These are phyloP conservation scores for Seira sanloemensis DNA, from an alignment of 2,888 invertebrate species.

Conservation along the genomic window DNA sequence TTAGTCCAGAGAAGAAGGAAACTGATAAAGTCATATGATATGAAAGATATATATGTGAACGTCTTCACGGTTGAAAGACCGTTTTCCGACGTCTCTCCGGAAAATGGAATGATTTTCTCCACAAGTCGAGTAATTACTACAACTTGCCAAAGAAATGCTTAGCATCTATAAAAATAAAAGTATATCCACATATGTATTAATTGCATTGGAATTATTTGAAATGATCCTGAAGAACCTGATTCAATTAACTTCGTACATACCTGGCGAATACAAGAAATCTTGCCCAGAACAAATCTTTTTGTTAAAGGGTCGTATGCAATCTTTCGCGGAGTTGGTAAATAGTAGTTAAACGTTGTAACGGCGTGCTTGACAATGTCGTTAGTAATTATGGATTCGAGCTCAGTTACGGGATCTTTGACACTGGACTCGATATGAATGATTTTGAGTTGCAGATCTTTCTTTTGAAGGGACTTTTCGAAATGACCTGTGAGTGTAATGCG, in stretches of 20 bases:
- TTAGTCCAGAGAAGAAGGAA: slow-evolving; percentile 19
- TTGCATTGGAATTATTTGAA: neutral
- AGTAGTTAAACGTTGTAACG: slow-evolving; percentile 11
- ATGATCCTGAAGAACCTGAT: neutral
- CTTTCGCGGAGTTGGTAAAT: slow-evolving; percentile 21
- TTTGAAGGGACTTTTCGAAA: too few relatives aligned
- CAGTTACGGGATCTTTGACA: neutral
- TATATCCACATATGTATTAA: too few relatives aligned
- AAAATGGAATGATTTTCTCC: neutral
- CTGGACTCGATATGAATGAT: too few relatives aligned
- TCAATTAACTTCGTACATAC: slow-evolving; percentile 2
- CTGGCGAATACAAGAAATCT: neutral
- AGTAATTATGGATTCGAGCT: slow-evolving; percentile 14
- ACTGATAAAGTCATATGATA: neutral
- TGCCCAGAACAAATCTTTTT: neutral
- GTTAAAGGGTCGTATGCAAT: neutral
- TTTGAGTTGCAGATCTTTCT: too few relatives aligned
- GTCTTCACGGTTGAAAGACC: neutral
- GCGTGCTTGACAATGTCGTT: slow-evolving; percentile 10
- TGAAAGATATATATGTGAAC: slow-evolving; percentile 18
- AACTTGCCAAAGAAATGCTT: slow-evolving; percentile 17
- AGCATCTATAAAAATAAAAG: slow-evolving; percentile 16
- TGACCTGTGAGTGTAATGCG: too few relatives aligned
- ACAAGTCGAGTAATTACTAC: slow-evolving; percentile 25
- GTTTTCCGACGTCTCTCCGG: slow-evolving; percentile 15